Evolutionary conservation across 2,888 invertebrate genomes (phyloP), one percentile per base, ranked within the genome.

Genomic region (Cactoblastis cactorum): DNA sequence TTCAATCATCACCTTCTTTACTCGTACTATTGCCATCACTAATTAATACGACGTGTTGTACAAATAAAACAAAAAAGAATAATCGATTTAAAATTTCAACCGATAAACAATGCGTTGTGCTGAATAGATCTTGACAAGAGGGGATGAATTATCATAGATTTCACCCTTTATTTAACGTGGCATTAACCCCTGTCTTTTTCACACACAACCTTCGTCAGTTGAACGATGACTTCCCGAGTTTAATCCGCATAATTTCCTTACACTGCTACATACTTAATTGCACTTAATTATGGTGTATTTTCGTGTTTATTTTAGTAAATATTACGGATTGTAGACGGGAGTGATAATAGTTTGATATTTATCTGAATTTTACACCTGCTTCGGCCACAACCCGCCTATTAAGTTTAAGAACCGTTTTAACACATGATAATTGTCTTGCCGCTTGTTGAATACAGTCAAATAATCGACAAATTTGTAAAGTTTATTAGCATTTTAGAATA

Each of bases 381-480:
- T 9, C 49, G 48, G 56, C 38, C 58, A 46, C 57, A 71, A 77
- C 73, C 79, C 77, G 66, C 63, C 74, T 74, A 82, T 81, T 83
- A 82, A 71, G 70, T 73, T 64, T 80, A 80, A 64, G 57, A 56
- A 56, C 68, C 71, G 63, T 77, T 81, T 80, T 73, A 81, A 71
- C 80, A 77, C 77, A 65, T 74, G 80, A 80, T 83, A 80, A 83
- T 82, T 81, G 72, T 73, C 71, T 75, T 77, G 74, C 80, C 79
- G 79, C 80, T 74, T 77, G 74, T 80, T 75, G 62, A 64, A 68
- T 74, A 62, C 46, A 57, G 9, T 9, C 28, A 8, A 28, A 28
- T 28, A 9, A 28, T 9, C 28, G 3, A 6, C 28, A 28, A 28
- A 28, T 28, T 4, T 28, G 8, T 28, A 6, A 28, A 28, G 28